Evolutionary conservation across 1,140 invertebrate species (phyloP).

Genomic region (Charaxes varanes): DNA sequence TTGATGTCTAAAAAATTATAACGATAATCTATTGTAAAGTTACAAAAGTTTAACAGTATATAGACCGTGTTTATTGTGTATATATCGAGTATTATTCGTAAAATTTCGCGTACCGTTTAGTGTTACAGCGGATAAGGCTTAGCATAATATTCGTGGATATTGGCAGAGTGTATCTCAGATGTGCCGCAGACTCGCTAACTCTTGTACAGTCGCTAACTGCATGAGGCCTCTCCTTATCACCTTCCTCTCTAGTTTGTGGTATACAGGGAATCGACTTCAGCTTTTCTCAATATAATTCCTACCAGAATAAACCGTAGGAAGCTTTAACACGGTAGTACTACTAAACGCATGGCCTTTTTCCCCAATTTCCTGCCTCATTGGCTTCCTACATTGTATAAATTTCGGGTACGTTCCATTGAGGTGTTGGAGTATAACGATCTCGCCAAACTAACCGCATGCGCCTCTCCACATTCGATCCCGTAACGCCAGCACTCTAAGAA

Average conservation of each 20-base stretch:
- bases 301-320: slow-evolving; percentile 28
- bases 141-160: no score
- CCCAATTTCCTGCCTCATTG: slow-evolving; percentile 32
- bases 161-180: no score
- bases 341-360: slow-evolving; percentile 54
- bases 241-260: slow-evolving; percentile 46
- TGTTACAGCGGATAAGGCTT: no score
- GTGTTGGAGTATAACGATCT: slow-evolving; percentile 44
- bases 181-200: slow-evolving; percentile 45
- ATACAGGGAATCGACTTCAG: slow-evolving; percentile 1
- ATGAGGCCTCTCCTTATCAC: slow-evolving; percentile 47
- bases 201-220: slow-evolving; percentile 41
- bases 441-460: slow-evolving; percentile 41
- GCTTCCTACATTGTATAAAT: slow-evolving; percentile 25
- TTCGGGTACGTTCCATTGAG: slow-evolving; percentile 10
- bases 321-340: slow-evolving; percentile 37
- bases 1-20: slow-evolving; percentile 58
- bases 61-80: slow-evolving; percentile 30
- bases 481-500: slow-evolving; percentile 28
- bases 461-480: slow-evolving; percentile 40
- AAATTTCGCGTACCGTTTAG: slow-evolving; percentile 3
- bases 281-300: no score
- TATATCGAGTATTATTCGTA: slow-evolving; percentile 9
- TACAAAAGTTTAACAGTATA: slow-evolving; percentile 35
- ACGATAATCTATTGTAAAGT: slow-evolving; percentile 34